Percentiles rank a stretch among this genome's conserved stretches.
Conservation (phyloP, 1,140 invertebrate species). For the Orchesella cincta region DNA sequence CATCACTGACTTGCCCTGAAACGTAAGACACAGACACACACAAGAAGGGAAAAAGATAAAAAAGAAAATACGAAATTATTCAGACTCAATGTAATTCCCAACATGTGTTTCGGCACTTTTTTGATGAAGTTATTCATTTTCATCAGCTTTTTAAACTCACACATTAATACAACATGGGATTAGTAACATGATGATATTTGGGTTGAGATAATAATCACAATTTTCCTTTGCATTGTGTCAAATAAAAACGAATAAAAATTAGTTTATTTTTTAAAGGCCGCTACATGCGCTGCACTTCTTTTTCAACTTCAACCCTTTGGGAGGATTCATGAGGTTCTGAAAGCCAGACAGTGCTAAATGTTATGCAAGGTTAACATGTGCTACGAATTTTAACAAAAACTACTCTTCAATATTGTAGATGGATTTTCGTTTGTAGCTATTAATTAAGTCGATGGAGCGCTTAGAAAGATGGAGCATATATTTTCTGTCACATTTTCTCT, state of each 20-base stretch:
- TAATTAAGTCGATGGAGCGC: no score
- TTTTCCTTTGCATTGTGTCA: no score
- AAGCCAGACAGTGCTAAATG: neutral
- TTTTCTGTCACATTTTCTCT: no score
- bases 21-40: neutral
- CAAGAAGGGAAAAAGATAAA: neutral
- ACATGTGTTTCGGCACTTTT: neutral
- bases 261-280: no score
- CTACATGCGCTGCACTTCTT: no score
- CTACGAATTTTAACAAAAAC: neutral
- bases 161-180: no score
- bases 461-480: no score
- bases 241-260: no score
- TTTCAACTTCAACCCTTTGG: no score
- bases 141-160: neutral
- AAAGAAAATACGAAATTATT: neutral
- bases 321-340: neutral
- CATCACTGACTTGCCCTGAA: neutral
- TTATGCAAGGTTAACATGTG: neutral
- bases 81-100: neutral
- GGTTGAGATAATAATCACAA: no score
- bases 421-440: neutral
- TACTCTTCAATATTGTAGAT: neutral
- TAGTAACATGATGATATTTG: no score
- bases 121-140: conserved; percentile 25